A percentile compares a stretch with the other conserved stretches of the same genome.
Evolutionary conservation across 1,140 invertebrate species (phyloP).

Genomic region (Apis cerana): DNA sequence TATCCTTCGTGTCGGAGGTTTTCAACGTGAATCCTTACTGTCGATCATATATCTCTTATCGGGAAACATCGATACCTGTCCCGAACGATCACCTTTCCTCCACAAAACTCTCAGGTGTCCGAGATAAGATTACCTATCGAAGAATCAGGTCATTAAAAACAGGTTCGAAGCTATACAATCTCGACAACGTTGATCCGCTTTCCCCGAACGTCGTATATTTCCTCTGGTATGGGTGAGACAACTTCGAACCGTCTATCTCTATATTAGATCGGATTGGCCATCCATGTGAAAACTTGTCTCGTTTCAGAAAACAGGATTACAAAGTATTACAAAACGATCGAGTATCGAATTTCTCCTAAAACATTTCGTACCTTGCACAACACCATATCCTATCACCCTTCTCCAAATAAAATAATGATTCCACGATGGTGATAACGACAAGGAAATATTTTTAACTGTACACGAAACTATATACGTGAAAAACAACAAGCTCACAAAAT

Average conservation of each 20-base stretch:
- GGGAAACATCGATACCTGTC: slow-evolving; percentile 8
- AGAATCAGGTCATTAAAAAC: slow-evolving; percentile 13
- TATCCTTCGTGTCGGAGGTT: neutral
- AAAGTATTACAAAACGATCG: neutral
- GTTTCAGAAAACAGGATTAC: neutral
- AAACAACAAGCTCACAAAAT: too few species aligned
- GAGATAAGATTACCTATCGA: neutral
- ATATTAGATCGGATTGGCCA: neutral
- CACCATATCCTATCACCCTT: too few species aligned
- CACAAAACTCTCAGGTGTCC: slow-evolving; percentile 14
- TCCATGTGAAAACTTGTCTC: neutral
- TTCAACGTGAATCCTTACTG: neutral
- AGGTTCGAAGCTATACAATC: neutral
- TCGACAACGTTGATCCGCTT: slow-evolving; percentile 10
- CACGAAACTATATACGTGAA: too few species aligned
- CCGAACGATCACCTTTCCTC: neutral
- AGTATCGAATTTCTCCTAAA: neutral
- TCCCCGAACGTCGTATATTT: neutral
- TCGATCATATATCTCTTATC: slow-evolving; percentile 29
- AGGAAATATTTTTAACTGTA: too few species aligned
- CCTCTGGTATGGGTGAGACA: neutral
- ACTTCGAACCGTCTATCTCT: neutral
- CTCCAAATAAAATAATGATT: too few species aligned
- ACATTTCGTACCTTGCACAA: too few species aligned
- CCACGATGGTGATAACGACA: too few species aligned